Percentiles rank a stretch among this genome's conserved stretches.
These are phyloP conservation scores for Paramisgurnus dabryanus DNA, from an alignment of 2,113 vertebrate genomes.

Conservation along the genomic window DNA sequence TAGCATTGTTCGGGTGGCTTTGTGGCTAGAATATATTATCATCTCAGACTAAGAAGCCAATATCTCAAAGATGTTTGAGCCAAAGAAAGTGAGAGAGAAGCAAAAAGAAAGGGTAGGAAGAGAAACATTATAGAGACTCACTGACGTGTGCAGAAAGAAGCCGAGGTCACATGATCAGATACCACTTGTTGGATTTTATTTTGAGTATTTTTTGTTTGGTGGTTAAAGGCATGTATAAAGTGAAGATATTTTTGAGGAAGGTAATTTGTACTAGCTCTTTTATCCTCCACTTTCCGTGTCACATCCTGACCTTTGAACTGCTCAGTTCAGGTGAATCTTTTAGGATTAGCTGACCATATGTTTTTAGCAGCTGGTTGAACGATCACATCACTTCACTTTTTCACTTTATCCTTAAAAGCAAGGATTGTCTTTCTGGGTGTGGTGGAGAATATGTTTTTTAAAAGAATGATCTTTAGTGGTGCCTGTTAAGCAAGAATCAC, in stretches of 20 bases:
- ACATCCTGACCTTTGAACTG: slow-evolving; percentile 4
- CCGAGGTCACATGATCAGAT: slow-evolving; percentile 39
- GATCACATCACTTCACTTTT: slow-evolving; percentile 19
- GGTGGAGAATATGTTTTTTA: not conserved
- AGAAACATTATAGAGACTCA: slow-evolving; percentile 22
- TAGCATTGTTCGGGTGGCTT: slow-evolving; percentile 54
- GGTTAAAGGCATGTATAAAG: slow-evolving; percentile 23
- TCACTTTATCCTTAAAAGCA: slow-evolving; percentile 8
- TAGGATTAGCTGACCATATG: slow-evolving; percentile 15
- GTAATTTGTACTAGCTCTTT: slow-evolving; percentile 5
- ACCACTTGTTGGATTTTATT: slow-evolving; percentile 11
- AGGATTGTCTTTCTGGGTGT: too few species aligned
- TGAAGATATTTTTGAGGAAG: slow-evolving; percentile 5
- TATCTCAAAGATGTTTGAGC: slow-evolving; percentile 33
- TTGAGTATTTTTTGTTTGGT: slow-evolving; percentile 35
- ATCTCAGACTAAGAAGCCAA: slow-evolving; percentile 37
- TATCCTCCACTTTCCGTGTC: not conserved
- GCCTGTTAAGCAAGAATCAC: too few species aligned
- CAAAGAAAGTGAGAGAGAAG: slow-evolving; percentile 12
- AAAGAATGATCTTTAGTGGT: too few species aligned
- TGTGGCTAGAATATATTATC: slow-evolving; percentile 60
- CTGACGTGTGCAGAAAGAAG: slow-evolving; percentile 23
- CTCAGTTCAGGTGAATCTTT: slow-evolving; percentile 47
- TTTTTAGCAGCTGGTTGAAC: slow-evolving; percentile 26
- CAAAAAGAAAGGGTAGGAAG: slow-evolving; percentile 9